These are phyloP conservation scores for Escarpia spicata DNA, from an alignment of 2,888 invertebrate genomes.

Conservation along the genomic window DNA sequence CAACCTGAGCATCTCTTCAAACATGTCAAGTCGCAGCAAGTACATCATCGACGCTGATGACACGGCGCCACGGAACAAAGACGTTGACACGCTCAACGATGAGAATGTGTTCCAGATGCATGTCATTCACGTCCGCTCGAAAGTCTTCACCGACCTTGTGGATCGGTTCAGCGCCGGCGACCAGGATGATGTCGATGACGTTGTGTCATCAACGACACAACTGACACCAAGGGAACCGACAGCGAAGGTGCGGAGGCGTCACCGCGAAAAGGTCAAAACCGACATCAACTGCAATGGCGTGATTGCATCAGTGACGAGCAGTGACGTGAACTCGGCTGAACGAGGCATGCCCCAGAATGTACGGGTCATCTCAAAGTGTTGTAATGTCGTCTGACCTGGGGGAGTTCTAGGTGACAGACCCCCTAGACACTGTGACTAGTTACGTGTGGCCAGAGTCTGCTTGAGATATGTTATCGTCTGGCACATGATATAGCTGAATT, in stretches of 20 bases:
- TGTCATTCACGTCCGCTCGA: slow-evolving; percentile 42
- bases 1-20: slow-evolving; percentile 47
- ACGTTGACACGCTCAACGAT: slow-evolving; percentile 42
- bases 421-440: neutral
- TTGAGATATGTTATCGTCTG: neutral
- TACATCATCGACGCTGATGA: slow-evolving; percentile 46
- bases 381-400: neutral
- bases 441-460: neutral
- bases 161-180: slow-evolving; percentile 37
- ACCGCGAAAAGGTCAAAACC: slow-evolving; percentile 30
- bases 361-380: slow-evolving; percentile 12
- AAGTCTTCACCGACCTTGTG: slow-evolving; percentile 46
- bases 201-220: neutral
- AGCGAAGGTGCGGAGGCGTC: slow-evolving; percentile 28
- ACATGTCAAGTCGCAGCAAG: slow-evolving; percentile 49
- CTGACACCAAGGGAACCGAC: slow-evolving; percentile 23
- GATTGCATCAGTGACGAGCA: slow-evolving; percentile 25
- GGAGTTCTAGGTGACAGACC: neutral
- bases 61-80: slow-evolving; percentile 31
- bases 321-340: neutral
- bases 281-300: slow-evolving; percentile 38
- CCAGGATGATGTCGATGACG: slow-evolving; percentile 22
- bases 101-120: slow-evolving; percentile 42
- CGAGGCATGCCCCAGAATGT: neutral
- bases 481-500: neutral